Evolutionary conservation across 2,113 vertebrate genomes (phyloP).

Genomic region (Pseudorectes ferrugineus): DNA sequence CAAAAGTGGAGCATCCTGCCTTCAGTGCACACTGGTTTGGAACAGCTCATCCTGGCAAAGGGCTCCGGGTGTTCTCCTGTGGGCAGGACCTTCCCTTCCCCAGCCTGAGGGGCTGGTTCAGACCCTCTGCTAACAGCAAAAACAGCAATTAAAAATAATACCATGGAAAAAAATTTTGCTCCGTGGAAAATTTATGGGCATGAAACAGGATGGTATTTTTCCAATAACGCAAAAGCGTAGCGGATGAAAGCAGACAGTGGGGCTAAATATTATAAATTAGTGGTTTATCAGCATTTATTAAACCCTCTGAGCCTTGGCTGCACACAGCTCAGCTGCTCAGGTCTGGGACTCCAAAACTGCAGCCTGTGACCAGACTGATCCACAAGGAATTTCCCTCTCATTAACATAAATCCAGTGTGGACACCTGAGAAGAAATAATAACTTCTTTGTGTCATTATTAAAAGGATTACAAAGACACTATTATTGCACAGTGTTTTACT

Average conservation of each 20-base stretch:
- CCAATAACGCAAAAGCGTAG: not conserved
- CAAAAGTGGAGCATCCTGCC: not conserved
- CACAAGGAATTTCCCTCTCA: not conserved
- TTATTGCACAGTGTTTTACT: not conserved
- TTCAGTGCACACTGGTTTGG: not conserved
- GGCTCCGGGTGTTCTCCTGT: not conserved
- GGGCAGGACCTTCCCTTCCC: not conserved
- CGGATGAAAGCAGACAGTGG: not conserved
- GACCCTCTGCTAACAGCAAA: not conserved
- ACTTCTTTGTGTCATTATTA: not conserved
- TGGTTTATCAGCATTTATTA: not conserved
- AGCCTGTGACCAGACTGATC: not conserved
- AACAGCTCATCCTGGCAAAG: not conserved
- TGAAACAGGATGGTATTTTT: not conserved
- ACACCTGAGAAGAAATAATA: not conserved
- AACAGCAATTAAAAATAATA: not conserved
- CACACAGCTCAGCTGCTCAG: not conserved
- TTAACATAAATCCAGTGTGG: not conserved
- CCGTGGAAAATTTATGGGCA: not conserved
- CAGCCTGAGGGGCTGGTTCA: not conserved
- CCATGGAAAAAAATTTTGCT: accelerated
- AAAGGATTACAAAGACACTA: not conserved
- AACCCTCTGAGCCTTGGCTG: not conserved
- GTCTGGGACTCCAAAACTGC: not conserved
- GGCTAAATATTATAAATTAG: not conserved